Conservation (phyloP, 2,113 vertebrate genomes). For the Chaetorhynchus papuensis region DNA sequence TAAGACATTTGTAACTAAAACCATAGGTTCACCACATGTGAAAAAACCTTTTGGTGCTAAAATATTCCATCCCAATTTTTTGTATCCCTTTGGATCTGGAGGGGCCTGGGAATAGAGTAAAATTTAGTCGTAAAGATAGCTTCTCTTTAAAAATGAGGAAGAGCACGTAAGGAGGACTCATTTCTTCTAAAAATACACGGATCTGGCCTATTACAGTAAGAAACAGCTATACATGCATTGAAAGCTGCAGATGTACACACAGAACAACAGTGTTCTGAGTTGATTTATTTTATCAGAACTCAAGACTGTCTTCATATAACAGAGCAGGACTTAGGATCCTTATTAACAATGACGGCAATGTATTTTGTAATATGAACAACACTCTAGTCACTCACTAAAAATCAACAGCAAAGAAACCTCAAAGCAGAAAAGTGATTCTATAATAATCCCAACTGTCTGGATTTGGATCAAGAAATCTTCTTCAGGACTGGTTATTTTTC, state of each 20-base stretch:
- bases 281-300: background rate
- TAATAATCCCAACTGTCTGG: background rate
- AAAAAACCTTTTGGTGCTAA: background rate
- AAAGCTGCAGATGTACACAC: background rate
- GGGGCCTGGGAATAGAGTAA: background rate
- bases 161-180: background rate
- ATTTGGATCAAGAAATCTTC: background rate
- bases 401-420: background rate
- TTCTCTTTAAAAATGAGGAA: background rate
- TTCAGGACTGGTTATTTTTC: background rate
- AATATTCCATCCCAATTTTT: background rate
- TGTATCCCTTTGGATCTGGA: background rate
- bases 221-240: background rate
- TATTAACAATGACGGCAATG: background rate
- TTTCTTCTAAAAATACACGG: background rate
- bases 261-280: background rate
- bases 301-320: background rate
- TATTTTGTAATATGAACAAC: background rate
- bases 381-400: background rate
- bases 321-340: background rate
- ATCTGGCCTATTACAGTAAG: background rate
- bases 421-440: background rate
- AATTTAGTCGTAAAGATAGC: background rate
- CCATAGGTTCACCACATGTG: accelerated
- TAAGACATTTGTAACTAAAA: background rate